Evolutionary conservation across 2,888 invertebrate genomes (phyloP), one percentile per base, ranked within the genome.

Genomic region (Temnothorax ravouxi): DNA sequence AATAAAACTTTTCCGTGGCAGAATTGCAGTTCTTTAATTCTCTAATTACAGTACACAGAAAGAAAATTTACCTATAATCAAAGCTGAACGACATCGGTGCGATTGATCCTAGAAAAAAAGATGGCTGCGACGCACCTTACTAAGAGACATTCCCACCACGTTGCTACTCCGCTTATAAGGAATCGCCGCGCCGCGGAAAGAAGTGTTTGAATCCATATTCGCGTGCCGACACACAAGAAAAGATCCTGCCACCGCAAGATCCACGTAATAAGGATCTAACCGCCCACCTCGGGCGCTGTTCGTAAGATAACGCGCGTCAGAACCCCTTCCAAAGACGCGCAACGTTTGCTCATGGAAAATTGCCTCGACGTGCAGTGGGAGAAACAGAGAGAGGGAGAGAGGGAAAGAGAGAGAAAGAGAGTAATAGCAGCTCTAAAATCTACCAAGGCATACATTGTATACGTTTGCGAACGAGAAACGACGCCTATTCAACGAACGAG

Each of bases 341-440:
- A 29, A 88, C 85, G 84, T 91, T 90, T 89, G 87, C 89, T 89
- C 89, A 72, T 71, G 84, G 89, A 91, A 90, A 91, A 91, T 90
- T 88, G 88, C 85, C 84, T 87, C 77, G 86, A 79, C 85, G 75
- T 74, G 64, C 66, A 72, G 41, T 62, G 25, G 61, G n/a, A 54
- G 59, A 69, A 18, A n/a, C 38, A 66, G 41, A 21, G 21, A 29
- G 8, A 56, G 59, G 21, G 25, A 54, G 52, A 38, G 3, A 56
- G 47, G 18, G 72, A 56, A 9, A 74, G 41, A 41, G 41, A 72
- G 71, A 71, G 15, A n/a, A 15, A 72, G 44, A 44, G 44, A 4
- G 21, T 6, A 50, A 34, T 15, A 76, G 29, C n/a, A 47, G 18
- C 9, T 52, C 38, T 66, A 38, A 38, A 25, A 67, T 67, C 21